Evolutionary conservation across 2,113 vertebrate species (phyloP).

Genomic region (Setophaga kirtlandii): DNA sequence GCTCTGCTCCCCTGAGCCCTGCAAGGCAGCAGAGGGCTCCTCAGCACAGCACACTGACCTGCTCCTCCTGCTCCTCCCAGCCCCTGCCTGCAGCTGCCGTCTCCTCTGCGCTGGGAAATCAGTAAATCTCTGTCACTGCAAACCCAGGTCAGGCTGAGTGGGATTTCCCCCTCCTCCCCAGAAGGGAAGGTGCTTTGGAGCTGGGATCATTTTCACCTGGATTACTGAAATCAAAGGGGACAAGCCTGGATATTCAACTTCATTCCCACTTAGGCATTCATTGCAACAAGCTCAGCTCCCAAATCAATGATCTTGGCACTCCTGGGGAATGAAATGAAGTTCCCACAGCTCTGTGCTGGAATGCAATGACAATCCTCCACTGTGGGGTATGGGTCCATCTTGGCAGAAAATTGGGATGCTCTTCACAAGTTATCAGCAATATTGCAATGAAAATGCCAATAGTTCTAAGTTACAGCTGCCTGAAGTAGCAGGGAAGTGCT

Average conservation of each 20-base stretch:
- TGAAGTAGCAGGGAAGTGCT: background rate
- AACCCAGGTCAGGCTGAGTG: background rate
- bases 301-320: background rate
- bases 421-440: background rate
- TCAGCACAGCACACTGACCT: conserved; percentile 17
- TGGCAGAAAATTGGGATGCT: background rate
- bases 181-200: background rate
- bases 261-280: background rate
- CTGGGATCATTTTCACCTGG: background rate
- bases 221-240: background rate
- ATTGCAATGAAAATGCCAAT: background rate
- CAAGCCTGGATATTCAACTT: background rate
- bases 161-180: background rate
- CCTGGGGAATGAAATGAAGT: background rate
- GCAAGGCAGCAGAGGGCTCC: background rate
- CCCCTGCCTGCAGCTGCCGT: background rate
- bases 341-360: background rate
- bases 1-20: background rate
- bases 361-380: background rate
- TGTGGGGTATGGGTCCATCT: too few relatives aligned
- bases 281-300: background rate
- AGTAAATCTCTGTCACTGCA: background rate
- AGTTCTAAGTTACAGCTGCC: background rate
- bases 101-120: fast-evolving
- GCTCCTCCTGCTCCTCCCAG: background rate